phyloP scores from a whole-genome alignment of 2,888 invertebrate genomes.

The Rotaria magnacalcarata region DNA sequence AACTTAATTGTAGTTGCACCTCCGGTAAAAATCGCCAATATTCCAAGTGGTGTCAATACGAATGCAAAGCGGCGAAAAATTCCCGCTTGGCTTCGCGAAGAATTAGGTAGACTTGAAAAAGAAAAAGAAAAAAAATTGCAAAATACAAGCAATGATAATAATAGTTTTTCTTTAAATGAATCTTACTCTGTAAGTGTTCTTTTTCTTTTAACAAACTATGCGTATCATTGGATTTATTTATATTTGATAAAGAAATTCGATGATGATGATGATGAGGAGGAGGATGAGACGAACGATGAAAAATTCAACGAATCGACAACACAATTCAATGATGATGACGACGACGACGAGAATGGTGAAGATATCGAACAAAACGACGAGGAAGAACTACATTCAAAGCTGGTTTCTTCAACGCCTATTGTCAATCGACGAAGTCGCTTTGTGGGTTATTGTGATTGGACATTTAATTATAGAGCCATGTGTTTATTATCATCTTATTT shows the following conservation, averaged over 20 bases:
- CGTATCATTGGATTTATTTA: too few species aligned
- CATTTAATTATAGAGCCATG: slow-evolving; percentile 10
- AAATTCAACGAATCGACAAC: not conserved
- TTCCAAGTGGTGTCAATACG: slow-evolving; percentile 66
- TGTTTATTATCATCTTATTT: slow-evolving; percentile 29
- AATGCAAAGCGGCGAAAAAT: slow-evolving; percentile 69
- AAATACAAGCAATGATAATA: slow-evolving; percentile 24
- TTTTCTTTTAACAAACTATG: not conserved
- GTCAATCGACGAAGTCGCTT: not conserved
- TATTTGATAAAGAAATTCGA: not conserved
- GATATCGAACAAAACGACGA: not conserved
- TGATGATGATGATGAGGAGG: not conserved
- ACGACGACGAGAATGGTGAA: not conserved
- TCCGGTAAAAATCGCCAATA: not conserved
- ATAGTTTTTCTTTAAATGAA: slow-evolving; percentile 9
- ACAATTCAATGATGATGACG: not conserved
- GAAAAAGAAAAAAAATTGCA: slow-evolving; percentile 67
- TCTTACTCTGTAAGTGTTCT: not conserved
- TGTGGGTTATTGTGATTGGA: slow-evolving; percentile 24
- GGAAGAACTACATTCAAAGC: not conserved
- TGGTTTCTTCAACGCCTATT: slow-evolving; percentile 36
- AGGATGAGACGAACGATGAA: not conserved
- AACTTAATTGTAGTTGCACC: not conserved
- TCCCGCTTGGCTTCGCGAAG: slow-evolving; percentile 96
- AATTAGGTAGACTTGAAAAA: slow-evolving; percentile 91